Base-by-base conservation (phyloP, 2,888 invertebrate species). In the Drosophila maculinotata region DNA sequence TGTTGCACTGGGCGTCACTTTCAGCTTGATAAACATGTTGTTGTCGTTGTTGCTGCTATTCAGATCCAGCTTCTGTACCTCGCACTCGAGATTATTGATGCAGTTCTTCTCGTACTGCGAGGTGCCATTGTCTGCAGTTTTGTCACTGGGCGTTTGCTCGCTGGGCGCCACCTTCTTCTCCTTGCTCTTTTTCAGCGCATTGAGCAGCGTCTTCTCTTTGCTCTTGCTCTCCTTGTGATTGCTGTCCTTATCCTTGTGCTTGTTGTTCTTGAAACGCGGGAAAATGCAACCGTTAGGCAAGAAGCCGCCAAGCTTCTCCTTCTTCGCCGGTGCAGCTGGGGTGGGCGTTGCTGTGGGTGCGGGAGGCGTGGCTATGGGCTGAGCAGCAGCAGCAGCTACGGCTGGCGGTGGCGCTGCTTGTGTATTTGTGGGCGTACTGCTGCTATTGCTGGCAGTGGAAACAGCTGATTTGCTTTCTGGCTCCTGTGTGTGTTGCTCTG, bases 221-320 rank as follows among this genome's bases (percentile, higher is more conserved):
- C 90, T 88, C 42, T 89, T 89, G 47, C 81, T 72, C 52, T 87
- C 90, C 65, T 83, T 89, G 78, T 74, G 90, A 69, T 69, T 85
- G 77, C 83, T 87, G 4, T 90, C 90, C 67, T 87, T 90, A 42
- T 91, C 91, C 76, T 91, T 91, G 67, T 91, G 88, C 68, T 91
- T 91, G 70, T 89, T 90, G 69, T 91, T 91, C 63, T 91, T 91
- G 59, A 91, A 91, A 45, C 91, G 89, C 66, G 91, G 91, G 76
- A 91, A 91, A 69, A 91, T 91, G 65, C 91, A 91, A 54, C 91
- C 91, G 58, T 91, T 91, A 49, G 91, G 91, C 67, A 91, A 73
- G 67, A 91, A 91, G 8, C 91, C 91, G 30, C 90, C 91, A n/a
- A 91, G 76, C 72, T 91, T 91, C 41, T 91, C 91, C 63, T 91